Evolutionary conservation across 2,888 invertebrate genomes (phyloP).

Genomic region (Hyposoter didymator): DNA sequence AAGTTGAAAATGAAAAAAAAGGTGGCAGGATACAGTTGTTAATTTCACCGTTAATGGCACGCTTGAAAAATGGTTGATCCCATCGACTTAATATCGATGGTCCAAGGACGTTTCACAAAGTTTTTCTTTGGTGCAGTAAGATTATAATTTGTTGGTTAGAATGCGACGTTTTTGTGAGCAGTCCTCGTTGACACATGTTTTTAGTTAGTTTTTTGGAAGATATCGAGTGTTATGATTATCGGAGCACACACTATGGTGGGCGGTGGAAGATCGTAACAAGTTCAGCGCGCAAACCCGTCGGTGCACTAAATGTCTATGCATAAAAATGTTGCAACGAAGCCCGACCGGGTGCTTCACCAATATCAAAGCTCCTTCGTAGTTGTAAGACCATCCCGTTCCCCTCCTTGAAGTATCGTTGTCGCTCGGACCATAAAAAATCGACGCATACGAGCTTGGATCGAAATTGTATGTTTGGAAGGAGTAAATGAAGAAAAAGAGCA

Average conservation of each 20-base stretch:
- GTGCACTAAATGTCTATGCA: slow-evolving; percentile 78
- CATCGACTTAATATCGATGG: background rate
- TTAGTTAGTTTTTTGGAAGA: background rate
- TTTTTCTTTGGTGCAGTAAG: background rate
- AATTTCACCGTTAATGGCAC: background rate
- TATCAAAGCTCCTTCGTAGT: slow-evolving; percentile 19
- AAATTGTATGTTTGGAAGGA: slow-evolving; percentile 22
- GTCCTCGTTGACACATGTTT: background rate
- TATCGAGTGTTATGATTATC: slow-evolving; percentile 25
- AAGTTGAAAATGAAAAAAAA: background rate
- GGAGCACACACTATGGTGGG: slow-evolving; percentile 30
- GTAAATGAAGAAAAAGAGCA: slow-evolving; percentile 20
- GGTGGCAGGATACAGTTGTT: background rate
- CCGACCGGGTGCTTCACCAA: slow-evolving; percentile 58
- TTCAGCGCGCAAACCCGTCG: slow-evolving; percentile 71
- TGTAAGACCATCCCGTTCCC: slow-evolving; percentile 14
- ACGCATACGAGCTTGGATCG: background rate
- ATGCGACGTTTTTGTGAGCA: background rate
- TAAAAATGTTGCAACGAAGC: slow-evolving; percentile 76
- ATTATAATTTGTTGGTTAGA: background rate
- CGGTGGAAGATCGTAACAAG: slow-evolving; percentile 53
- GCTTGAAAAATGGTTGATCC: background rate
- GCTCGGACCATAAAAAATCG: slow-evolving; percentile 2
- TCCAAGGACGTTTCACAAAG: background rate
- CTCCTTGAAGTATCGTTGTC: slow-evolving; percentile 3